Percentiles rank a stretch among this genome's conserved stretches.
These are phyloP conservation scores for Pseudococcus jackbeardsleyi DNA, from an alignment of 2,888 invertebrate species.

Conservation along the genomic window DNA sequence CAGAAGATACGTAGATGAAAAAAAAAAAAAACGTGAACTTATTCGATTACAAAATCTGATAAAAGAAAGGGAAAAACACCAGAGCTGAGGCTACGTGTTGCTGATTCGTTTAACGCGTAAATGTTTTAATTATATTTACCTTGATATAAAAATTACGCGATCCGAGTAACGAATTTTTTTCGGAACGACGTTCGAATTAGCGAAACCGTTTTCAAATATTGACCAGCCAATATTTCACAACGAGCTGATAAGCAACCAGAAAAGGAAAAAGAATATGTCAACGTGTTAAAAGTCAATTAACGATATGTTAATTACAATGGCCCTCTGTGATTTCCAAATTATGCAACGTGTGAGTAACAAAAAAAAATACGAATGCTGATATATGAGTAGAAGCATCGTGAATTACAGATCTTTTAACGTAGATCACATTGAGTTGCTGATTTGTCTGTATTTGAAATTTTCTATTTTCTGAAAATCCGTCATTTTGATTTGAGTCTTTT, in stretches of 20 bases:
- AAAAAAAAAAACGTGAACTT: slow-evolving; percentile 26
- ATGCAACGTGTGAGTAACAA: not conserved
- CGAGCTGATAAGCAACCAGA: not conserved
- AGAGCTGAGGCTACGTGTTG: not conserved
- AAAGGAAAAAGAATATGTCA: slow-evolving; percentile 7
- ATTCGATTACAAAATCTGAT: slow-evolving; percentile 43
- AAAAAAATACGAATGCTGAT: not conserved
- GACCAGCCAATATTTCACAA: slow-evolving; percentile 34
- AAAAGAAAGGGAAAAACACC: not conserved
- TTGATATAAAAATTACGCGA: slow-evolving; percentile 40
- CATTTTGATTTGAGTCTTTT: no score
- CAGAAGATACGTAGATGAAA: not conserved
- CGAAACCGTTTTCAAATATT: slow-evolving; percentile 41
- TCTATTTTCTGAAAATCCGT: no score
- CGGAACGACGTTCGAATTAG: slow-evolving; percentile 2
- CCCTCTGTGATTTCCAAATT: slow-evolving; percentile 5
- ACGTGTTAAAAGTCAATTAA: slow-evolving; percentile 39
- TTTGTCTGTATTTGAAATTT: no score
- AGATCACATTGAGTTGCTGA: no score
- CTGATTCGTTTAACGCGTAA: slow-evolving; percentile 25
- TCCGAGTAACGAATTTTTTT: slow-evolving; percentile 6
- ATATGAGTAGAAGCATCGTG: no score
- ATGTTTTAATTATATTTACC: slow-evolving; percentile 40
- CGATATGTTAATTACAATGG: slow-evolving; percentile 42
- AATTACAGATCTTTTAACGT: no score